Base-by-base conservation (phyloP, 2,888 invertebrate species). In the Lathronympha strigana region DNA sequence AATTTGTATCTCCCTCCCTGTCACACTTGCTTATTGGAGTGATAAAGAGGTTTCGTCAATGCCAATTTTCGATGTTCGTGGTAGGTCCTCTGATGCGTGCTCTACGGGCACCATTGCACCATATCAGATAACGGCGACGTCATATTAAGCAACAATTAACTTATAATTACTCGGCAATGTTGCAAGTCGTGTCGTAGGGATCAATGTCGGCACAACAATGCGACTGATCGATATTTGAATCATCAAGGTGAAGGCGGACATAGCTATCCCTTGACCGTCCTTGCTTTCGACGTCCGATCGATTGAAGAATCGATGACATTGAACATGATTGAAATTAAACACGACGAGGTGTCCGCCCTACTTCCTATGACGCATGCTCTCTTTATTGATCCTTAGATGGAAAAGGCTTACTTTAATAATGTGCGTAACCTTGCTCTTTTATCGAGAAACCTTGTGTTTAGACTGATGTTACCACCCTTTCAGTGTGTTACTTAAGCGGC, bases 181-280 rank as follows among this genome's bases (percentile, higher is more conserved):
- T 81, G 84, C 80, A 82, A 86, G 63, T 71, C 72, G 67, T 73
- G 80, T 76, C 76, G 78, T 83, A 86, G 83, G 87, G 84, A 87
- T 86, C 82, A 78, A 77, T 85, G 86, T 83, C 84, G 77, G 69
- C 60, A 68, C 71, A 82, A 86, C 82, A 84, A 85, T 79, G 74
- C 70, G 69, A 71, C 68, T 77, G 78, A 81, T 79, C 80, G 77
- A 73, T 70, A 73, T 76, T 71, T 76, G 88, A 89, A 78, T 88
- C 89, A 88, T 82, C 82, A 84, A 72, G 73, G 84, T 87, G 87
- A 89, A 87, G 87, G 85, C 78, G 76, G 75, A 71, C 55, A 38
- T 66, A 72, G 74, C 78, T 84, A 88, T 87, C 89, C 90, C 87
- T 88, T 90, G 88, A 87, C 88, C 89, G 82, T 78, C 90, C 90